Conservation (phyloP, 2,113 vertebrate species). For the Solea solea region DNA sequence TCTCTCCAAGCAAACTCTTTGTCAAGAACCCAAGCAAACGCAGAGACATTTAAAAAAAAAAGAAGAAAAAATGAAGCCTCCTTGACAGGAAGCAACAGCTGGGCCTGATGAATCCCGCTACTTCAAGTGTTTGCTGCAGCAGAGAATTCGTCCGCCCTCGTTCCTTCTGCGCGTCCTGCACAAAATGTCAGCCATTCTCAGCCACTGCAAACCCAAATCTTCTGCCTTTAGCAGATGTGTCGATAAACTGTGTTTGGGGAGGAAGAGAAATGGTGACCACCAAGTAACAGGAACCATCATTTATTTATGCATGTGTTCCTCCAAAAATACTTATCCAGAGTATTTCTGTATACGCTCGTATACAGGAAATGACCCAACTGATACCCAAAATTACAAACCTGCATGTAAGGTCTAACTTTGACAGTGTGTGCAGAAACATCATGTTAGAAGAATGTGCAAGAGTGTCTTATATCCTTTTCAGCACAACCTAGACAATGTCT, state of each 20-base stretch:
- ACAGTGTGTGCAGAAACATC: no score
- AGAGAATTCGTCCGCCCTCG: constrained; percentile 1
- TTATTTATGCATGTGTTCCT: not conserved
- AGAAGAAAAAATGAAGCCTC: constrained; percentile 36
- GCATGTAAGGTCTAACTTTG: no score
- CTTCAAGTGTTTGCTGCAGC: not conserved
- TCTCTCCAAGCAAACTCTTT: constrained; percentile 50
- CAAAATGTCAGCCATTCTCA: constrained; percentile 1
- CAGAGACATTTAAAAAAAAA: constrained; percentile 44
- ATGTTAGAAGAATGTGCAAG: no score
- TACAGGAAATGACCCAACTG: no score
- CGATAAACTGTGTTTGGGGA: constrained; percentile 10
- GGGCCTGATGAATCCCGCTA: constrained; percentile 32
- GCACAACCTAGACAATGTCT: no score
- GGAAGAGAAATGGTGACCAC: not conserved
- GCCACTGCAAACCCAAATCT: no score
- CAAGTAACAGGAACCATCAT: not conserved
- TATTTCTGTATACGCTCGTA: no score
- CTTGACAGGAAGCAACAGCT: constrained; percentile 60
- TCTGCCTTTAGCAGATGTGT: not conserved
- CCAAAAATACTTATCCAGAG: no score
- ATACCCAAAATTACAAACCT: no score
- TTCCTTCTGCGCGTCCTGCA: not conserved
- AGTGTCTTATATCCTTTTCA: no score
- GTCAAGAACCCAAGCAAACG: constrained; percentile 68